Base-by-base conservation (phyloP, 2,797 vertebrate species). In the Buceros bicornis region DNA sequence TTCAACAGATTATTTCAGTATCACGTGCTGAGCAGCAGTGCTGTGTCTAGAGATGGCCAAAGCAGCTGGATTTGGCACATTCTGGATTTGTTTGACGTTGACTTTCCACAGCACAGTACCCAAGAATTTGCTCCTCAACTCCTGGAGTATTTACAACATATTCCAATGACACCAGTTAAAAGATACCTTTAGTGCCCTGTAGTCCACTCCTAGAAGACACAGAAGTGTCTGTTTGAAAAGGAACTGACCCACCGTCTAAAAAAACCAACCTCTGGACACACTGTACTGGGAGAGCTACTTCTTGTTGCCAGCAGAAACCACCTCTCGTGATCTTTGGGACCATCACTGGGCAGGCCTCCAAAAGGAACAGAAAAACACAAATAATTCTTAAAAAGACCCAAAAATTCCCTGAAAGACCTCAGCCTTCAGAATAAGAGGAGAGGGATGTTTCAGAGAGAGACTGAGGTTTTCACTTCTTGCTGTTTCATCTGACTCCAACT, bases 1-100 rank as follows among this genome's bases (percentile, higher is more conserved):
- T 88, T 50, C 85, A 94, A 16, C 37, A 53, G 64, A 88, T 88
- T 51, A 43, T 82, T 95, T 83, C 21, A 47, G 42, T 13, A 28
- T 29, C 54, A 33, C 0, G 0, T 61, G 66, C 28, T 5, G 21
- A 57, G 45, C 3, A 0, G 57, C 72, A 78, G 10, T 28, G 35
- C 82, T 92, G 20, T 0, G 0, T n/a, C 65, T 53, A 18, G 73
- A 81, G 56, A 31, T 16, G 53, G 50, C 69, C 72, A 78, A 57
- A 66, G 31, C 4, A 80, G 31, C 42, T 14, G 29, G 5, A 51
- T 14, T 28, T 31, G 74, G 45, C 64, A 74, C 37, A 7, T 64
- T 73, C n/a, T 77, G 86, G 22, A 16, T 40, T 40, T 45, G 66
- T 22, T 42, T 62, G 51, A 61, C 47, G 8, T 10, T 22, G 16